Evolutionary conservation across 1,140 invertebrate species (phyloP), one percentile per base, ranked within the genome.

Genomic region (Drosophila pachea): DNA sequence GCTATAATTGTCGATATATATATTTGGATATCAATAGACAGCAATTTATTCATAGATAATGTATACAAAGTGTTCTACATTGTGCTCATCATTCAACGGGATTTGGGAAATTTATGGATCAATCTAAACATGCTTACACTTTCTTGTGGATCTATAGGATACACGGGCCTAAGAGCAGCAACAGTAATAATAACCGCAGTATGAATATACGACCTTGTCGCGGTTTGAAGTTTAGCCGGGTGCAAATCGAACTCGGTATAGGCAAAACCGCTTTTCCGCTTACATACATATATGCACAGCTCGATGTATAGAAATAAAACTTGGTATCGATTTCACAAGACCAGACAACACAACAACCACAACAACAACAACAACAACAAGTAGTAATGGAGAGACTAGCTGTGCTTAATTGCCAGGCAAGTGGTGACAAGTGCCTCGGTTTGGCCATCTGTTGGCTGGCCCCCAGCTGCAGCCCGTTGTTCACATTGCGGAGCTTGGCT

Each of bases 301-400:
- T n/a, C n/a, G n/a, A n/a, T n/a, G n/a, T 29, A 16, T 11, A 42
- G 66, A 61, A 58, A 48, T 62, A 48, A 76, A 76, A 81, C 68
- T 52, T 79, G 67, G 59, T 84, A 84, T 84, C 79, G 79, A 86
- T 84, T 84, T 84, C 79, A 84, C 73, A 68, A 35, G 12, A 36
- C 16, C 42, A 47, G 32, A 31, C 29, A 32, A 8, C 54, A 32
- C 12, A 50, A 5, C 31, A 50, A n/a, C 56, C 49, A 29, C 68
- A 64, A 32, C 14, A 33, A 14, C 45, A 50, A 36, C 36, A 42
- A 9, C 58, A 61, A 60, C 16, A 14, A 5, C 33, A 22, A 29
- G 29, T 9, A 29, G 31, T 11, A 16, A 42, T 54, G 53, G 66
- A 69, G 68, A 74, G 79, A 76, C 73, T 70, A 68, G 75, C 79